Percentiles rank a stretch among this genome's conserved stretches.
Conservation (phyloP, 2,888 invertebrate species). For the Patella pellucida region DNA sequence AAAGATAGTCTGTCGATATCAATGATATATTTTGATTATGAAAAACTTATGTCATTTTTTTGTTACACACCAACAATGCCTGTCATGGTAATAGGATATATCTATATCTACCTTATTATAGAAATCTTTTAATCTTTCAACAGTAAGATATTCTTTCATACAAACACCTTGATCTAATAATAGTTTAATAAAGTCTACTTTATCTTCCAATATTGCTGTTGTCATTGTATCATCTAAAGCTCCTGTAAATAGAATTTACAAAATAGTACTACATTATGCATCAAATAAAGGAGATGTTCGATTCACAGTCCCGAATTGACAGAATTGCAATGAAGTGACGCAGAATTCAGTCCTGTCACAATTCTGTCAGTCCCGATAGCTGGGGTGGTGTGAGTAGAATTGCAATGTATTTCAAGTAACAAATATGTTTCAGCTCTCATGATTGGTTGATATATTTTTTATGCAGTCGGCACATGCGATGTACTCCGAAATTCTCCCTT, state of each 20-base stretch:
- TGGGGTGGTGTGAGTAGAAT: no score
- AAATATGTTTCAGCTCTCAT: no score
- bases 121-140: constrained; percentile 58
- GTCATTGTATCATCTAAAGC: constrained; percentile 68
- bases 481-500: no score
- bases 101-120: constrained; percentile 57
- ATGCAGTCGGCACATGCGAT: no score
- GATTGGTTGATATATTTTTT: no score
- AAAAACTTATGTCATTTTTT: not conserved
- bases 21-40: not conserved
- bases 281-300: no score
- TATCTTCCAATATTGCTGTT: constrained; percentile 65
- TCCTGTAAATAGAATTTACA: constrained; percentile 36
- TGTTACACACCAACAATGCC: not conserved
- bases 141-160: constrained; percentile 70
- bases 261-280: not conserved
- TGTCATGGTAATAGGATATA: not conserved
- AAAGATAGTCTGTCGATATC: not conserved
- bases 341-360: no score
- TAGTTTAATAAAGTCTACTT: constrained; percentile 70
- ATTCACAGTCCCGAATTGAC: no score
- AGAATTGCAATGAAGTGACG: no score
- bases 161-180: constrained; percentile 70
- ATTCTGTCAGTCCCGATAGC: no score
- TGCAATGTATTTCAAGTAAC: no score